Base-by-base conservation (phyloP, 2,113 vertebrate genomes). In the Geococcyx californianus region DNA sequence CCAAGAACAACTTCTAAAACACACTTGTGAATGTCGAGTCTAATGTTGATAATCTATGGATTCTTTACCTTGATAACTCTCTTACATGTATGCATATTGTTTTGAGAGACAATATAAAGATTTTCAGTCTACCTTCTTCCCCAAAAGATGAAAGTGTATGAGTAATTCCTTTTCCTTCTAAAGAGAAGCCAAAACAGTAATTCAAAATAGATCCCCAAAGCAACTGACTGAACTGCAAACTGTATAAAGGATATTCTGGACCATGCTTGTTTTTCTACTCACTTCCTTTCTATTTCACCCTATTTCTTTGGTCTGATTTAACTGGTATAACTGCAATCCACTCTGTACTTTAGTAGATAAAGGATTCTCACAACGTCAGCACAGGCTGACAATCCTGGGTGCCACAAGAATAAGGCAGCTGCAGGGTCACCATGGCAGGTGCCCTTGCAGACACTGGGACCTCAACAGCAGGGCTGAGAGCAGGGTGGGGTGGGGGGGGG, bases 371-470 rank as follows among this genome's bases (percentile, higher is more conserved):
- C 36, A 69, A 23, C 19, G 16, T 28, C 69, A n/a, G 40, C 20
- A 42, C 9, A 16, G 29, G 54, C 36, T 31, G 36, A 59, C 42
- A 54, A 28, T 7, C 6, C 17, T 0, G 0, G 10, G 34, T 84
- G 38, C 16, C 38, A 28, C 21, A 45, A 15, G 45, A 31, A 3
- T 36, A 45, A 60, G 19, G 54, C 36, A 80, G 55, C 75, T 51
- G 33, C 34, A 55, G 40, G 10, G 29, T 77, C 55, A 34, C 10
- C 28, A 10, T 0, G 3, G 26, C 1, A 59, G 54, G 29, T 93
- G 21, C 23, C 25, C 40, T 38, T 52, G 77, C 26, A 84, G n/a
- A 38, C 29, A n/a, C 31, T 36, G 44, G 15, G 34, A 62, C 26
- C 14, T n/a, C 45, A 56, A 3, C 11, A 56, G 4, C 0, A 0